Base-by-base conservation (phyloP, 2,113 vertebrate species). In the Anthoscopus minutus region DNA sequence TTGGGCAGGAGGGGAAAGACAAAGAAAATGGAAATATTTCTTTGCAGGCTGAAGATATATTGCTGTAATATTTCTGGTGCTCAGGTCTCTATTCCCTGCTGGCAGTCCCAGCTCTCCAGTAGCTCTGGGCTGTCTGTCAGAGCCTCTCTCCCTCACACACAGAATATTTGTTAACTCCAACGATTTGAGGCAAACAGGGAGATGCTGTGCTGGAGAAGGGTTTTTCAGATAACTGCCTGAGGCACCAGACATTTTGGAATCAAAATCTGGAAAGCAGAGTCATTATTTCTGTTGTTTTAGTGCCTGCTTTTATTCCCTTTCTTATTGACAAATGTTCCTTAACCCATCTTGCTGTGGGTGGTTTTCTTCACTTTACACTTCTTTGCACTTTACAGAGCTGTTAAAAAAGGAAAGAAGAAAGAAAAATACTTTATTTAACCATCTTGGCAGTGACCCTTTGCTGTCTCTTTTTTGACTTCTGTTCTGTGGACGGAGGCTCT, bases 161-260 rank as follows among this genome's bases (percentile, higher is more conserved):
- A 0, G 30, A 92, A 51, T 89, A 95, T 93, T 96, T 97, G 95
- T 96, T 97, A 96, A 95, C 94, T 71, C 91, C 85, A 86, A 35
- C 47, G 37, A 83, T 97, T 96, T 81, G 86, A 96, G 92, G 90
- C 4, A 56, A 87, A 65, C 90, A 38, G 66, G 33, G 93, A 95
- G 95, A 64, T 94, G 87, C 88, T 53, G 82, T 56, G 73, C 93
- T 81, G 86, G 81, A 24, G 81, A 81, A 94, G 91, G 67, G 79
- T 69, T 96, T 25, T 50, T 88, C 87, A 95, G 95, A 91, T 84
- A 92, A 93, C 77, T 94, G 97, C 96, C 97, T 91, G 96, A 77
- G 93, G 96, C 96, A 95, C 64, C 93, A 97, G 96, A 94, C 92
- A 79, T 81, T 94, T 97, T 89, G 94, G 97, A 97, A 97, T 97